Percentiles rank a stretch among this genome's conserved stretches.
phyloP scores from a whole-genome alignment of 2,888 invertebrate genomes.

The Cacoxenus indagator region DNA sequence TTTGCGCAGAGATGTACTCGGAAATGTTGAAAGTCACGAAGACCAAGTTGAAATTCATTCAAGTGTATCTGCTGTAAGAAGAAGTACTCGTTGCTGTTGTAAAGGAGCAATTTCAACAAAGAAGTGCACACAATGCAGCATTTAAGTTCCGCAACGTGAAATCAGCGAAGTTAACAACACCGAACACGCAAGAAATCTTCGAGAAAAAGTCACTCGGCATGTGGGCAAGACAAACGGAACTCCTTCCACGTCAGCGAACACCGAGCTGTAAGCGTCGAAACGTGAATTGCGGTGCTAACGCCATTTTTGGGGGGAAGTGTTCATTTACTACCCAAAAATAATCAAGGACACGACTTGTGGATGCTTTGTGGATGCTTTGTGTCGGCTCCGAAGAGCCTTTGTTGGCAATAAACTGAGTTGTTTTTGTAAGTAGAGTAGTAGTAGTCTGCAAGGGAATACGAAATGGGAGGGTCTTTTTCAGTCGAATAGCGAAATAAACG shows the following conservation, averaged over 20 bases:
- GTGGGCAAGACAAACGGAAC: too few species aligned
- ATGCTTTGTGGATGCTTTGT: too few species aligned
- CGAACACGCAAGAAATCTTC: not conserved
- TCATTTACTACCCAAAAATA: not conserved
- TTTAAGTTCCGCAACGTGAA: not conserved
- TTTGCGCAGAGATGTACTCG: not conserved
- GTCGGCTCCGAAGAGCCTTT: too few species aligned
- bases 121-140: slow-evolving; percentile 1
- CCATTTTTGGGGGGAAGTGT: not conserved
- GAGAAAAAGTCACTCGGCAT: too few species aligned
- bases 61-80: slow-evolving; percentile 1
- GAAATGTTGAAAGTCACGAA: slow-evolving; percentile 13
- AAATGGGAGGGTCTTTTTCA: too few species aligned
- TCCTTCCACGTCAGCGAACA: slow-evolving; percentile 4
- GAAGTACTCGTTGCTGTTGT: too few species aligned
- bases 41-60: not conserved
- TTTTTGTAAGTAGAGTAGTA: too few species aligned
- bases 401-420: too few species aligned
- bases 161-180: slow-evolving; percentile 3
- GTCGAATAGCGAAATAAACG: too few species aligned
- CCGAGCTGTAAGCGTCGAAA: not conserved
- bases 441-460: too few species aligned
- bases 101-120: too few species aligned
- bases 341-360: not conserved
- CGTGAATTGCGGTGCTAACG: too few species aligned